Base-by-base conservation (phyloP, 2,797 vertebrate species). In the Danio albolineatus region DNA sequence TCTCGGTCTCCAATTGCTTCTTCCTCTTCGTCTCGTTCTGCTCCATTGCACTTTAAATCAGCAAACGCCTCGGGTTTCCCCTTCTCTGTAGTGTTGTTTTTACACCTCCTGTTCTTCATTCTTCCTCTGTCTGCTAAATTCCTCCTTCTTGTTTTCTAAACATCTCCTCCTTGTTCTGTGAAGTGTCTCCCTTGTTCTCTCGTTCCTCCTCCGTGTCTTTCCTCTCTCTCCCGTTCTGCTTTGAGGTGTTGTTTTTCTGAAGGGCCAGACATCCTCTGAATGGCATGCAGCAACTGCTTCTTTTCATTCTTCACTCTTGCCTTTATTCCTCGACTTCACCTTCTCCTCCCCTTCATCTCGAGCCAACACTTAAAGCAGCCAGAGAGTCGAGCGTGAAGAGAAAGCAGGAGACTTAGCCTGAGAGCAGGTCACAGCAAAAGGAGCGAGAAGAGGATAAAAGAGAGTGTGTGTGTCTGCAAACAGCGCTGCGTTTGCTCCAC, bases 261-360 rank as follows among this genome's bases (percentile, higher is more conserved):
- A 80, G 60, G 56, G 59, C 71, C 79, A 74, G 65, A 85, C 62
- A 46, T 80, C 61, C 70, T 75, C 49, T 83, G 73, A 85, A 85
- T 70, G 65, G 59, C 71, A 83, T 72, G 79, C 69, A 66, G 71
- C 67, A 73, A 81, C 79, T 81, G 73, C 79, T 43, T 78, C 75
- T 80, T 84, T 84, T 84, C 82, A 79, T 82, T 78, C 82, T 82
- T 76, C 62, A 36, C 64, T 78, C 56, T 56, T 83, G 71, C 74
- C 76, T 80, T 75, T 80, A 80, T 83, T 83, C 79, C 65, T 79
- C 49, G 65, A 71, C 46, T 70, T 82, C 82, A 74, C 64, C 44
- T 65, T 56, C 66, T 28, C 46, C 60, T 48, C 66, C 65, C 53
- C 76, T 84, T 80, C 76, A 79, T 80, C 84, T 76, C 48, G 36